These are phyloP conservation scores for Sinocyclocheilus rhinocerous DNA, from an alignment of 2,113 vertebrate genomes.

Conservation along the genomic window DNA sequence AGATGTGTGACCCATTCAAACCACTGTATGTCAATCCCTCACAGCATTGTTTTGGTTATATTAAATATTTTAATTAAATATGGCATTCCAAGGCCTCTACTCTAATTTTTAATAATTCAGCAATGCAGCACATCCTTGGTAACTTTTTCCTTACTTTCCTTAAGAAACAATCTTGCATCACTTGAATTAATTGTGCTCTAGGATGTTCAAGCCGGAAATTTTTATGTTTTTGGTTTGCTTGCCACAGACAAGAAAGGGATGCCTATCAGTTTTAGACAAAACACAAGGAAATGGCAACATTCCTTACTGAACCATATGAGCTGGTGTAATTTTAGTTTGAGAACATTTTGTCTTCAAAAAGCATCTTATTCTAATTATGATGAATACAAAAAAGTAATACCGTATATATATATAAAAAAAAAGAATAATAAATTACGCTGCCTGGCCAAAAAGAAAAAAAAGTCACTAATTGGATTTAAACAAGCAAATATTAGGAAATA, in stretches of 20 bases:
- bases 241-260: conserved; percentile 21
- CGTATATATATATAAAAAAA: too few relatives aligned
- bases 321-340: background rate
- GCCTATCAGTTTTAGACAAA: conserved; percentile 51
- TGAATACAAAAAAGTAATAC: background rate
- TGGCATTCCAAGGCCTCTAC: background rate
- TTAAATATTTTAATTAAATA: background rate
- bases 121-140: background rate
- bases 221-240: conserved; percentile 2
- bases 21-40: background rate
- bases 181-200: background rate
- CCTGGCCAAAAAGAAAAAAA: too few relatives aligned
- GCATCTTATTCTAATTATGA: background rate
- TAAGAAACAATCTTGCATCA: background rate
- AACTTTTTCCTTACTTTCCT: background rate
- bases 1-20: background rate
- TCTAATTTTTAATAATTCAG: background rate
- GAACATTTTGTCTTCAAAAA: background rate
- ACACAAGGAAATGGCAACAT: conserved; percentile 56
- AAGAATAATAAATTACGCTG: too few relatives aligned
- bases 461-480: background rate
- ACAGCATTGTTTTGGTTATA: background rate
- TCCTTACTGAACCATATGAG: conserved; percentile 22
- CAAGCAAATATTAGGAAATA: too few relatives aligned
- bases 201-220: conserved; percentile 22